phyloP scores from a whole-genome alignment of 2,113 vertebrate genomes.

The Columba janthina region DNA sequence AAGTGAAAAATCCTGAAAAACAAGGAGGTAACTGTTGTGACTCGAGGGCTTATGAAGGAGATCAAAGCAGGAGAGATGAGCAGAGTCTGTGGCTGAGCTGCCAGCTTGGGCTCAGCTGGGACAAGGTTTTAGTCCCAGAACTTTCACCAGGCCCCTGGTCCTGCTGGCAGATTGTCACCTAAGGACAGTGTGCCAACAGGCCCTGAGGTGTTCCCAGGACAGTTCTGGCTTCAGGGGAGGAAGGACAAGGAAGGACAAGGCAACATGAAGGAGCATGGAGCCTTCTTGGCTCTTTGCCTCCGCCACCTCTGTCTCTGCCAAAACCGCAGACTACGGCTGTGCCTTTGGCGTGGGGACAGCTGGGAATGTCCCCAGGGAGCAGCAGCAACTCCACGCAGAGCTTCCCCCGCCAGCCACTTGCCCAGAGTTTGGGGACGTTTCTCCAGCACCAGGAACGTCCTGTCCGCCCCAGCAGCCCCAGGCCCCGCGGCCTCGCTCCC shows the following conservation, averaged over 20 bases:
- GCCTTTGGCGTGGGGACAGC: background rate
- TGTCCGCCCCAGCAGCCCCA: fast-evolving
- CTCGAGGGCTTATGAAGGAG: background rate
- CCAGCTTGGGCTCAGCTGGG: fast-evolving
- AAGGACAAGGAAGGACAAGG: background rate
- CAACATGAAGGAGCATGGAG: background rate
- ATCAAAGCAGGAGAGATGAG: background rate
- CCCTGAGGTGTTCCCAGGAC: background rate
- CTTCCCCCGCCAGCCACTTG: background rate
- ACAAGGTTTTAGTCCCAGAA: background rate
- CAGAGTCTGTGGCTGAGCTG: fast-evolving
- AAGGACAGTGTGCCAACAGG: background rate
- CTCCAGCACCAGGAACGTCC: background rate
- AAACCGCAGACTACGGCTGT: too few species aligned
- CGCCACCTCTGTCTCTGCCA: background rate
- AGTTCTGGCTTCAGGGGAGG: background rate
- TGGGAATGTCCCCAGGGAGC: background rate
- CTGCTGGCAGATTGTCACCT: background rate
- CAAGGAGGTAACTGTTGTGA: background rate
- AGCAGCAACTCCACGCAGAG: background rate
- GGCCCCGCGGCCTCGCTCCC: fast-evolving
- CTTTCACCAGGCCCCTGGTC: background rate
- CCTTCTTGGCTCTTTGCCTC: background rate
- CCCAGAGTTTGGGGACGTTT: fast-evolving
- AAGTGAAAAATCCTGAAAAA: conserved; percentile 15